Percentiles rank a stretch among this genome's conserved stretches.
Conservation (phyloP, 2,113 vertebrate genomes). For the Callorhinus ursinus region DNA sequence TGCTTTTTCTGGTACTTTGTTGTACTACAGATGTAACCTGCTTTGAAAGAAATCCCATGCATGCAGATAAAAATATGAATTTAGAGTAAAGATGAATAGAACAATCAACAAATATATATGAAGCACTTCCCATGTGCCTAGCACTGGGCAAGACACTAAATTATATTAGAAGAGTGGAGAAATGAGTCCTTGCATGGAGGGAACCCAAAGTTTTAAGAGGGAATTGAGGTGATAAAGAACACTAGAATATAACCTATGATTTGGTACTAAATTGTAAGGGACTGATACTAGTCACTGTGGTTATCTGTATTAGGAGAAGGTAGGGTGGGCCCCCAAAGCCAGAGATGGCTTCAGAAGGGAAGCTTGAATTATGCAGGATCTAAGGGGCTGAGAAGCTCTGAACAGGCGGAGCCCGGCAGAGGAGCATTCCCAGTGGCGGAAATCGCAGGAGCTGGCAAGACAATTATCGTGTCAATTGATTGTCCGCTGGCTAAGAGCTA, state of each 20-base stretch:
- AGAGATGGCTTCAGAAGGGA: background rate
- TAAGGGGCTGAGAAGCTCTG: background rate
- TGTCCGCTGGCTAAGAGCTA: background rate
- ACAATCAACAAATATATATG: background rate
- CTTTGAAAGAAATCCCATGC: background rate
- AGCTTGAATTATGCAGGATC: background rate
- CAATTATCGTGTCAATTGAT: accelerated
- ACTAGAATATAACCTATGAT: background rate
- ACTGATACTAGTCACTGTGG: accelerated
- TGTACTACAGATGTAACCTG: background rate
- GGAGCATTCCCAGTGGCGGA: background rate
- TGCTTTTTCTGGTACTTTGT: background rate
- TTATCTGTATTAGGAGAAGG: background rate
- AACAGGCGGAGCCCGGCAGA: accelerated
- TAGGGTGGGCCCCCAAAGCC: accelerated
- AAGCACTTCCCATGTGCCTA: background rate
- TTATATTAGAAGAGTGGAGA: background rate
- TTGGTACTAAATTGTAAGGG: background rate
- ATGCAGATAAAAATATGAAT: background rate
- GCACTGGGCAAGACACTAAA: background rate
- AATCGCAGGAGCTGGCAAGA: background rate
- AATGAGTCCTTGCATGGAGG: background rate
- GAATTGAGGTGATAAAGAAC: background rate
- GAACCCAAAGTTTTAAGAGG: background rate
- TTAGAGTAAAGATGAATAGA: background rate